Evolutionary conservation across 1,140 invertebrate species (phyloP).

Genomic region (Orius insidiosus): DNA sequence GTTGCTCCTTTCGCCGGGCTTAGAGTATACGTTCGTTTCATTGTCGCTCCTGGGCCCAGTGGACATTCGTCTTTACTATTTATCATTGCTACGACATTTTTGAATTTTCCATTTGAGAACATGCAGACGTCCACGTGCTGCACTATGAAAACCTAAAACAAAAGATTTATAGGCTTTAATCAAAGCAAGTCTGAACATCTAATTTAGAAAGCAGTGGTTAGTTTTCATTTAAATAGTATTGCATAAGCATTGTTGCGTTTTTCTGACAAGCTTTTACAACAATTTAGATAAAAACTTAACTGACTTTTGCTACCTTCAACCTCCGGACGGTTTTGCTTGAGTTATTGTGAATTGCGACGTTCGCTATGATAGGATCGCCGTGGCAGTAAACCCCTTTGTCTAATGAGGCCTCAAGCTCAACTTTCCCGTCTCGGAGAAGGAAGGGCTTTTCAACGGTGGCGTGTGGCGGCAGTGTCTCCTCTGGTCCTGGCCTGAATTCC

Average conservation of each 20-base stretch:
- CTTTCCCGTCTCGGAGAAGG: constrained; percentile 40
- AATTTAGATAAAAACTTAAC: background rate
- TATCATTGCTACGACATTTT: constrained; percentile 88
- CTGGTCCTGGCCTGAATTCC: constrained; percentile 4
- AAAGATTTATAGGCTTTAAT: no score
- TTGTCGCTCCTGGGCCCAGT: constrained; percentile 30
- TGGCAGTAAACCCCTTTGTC: constrained; percentile 88
- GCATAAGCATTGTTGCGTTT: no score
- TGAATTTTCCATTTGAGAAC: constrained; percentile 98
- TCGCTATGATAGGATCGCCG: constrained; percentile 77
- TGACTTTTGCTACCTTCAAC: constrained; percentile 46
- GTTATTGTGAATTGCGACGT: constrained; percentile 78
- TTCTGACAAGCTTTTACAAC: background rate
- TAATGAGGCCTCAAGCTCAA: constrained; percentile 73
- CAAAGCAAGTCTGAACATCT: no score
- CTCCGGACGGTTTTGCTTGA: constrained; percentile 88
- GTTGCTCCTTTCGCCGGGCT: constrained; percentile 54
- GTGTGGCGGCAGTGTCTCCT: constrained; percentile 23
- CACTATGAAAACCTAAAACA: constrained; percentile 58
- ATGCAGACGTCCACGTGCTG: constrained; percentile 98
- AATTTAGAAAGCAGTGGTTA: no score
- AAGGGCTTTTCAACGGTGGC: constrained; percentile 42
- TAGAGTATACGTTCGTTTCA: constrained; percentile 44
- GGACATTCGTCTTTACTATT: constrained; percentile 51
- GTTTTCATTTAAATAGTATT: no score